Conservation (phyloP, 2,797 vertebrate genomes). For the Microchirus variegatus region DNA sequence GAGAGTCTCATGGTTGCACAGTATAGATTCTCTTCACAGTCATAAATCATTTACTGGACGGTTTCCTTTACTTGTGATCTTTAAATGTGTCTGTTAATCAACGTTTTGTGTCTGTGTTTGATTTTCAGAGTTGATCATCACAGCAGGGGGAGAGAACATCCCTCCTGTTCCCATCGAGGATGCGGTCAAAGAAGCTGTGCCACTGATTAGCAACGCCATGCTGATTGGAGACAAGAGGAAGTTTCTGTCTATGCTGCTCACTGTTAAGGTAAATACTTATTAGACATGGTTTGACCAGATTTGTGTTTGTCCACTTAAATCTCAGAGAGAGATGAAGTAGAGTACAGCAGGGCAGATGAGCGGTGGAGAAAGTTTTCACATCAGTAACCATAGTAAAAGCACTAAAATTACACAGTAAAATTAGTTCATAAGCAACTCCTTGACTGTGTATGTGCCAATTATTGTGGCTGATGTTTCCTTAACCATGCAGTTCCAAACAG, state of each 20-base stretch:
- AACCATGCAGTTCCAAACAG: too few species aligned
- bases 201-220: conserved; percentile 92
- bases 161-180: conserved; percentile 90
- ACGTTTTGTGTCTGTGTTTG: conserved; percentile 5
- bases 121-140: conserved; percentile 92
- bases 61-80: background rate
- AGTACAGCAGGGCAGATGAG: too few species aligned
- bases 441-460: too few species aligned
- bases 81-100: background rate
- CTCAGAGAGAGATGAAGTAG: background rate
- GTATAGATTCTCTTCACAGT: too few species aligned
- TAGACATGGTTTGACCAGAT: background rate
- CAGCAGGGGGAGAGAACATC: conserved; percentile 91
- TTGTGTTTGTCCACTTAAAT: background rate
- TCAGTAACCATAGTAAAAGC: too few species aligned
- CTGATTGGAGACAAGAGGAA: conserved; percentile 92
- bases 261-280: conserved; percentile 84
- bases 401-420: too few species aligned
- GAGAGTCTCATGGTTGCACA: too few species aligned
- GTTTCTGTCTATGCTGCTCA: conserved; percentile 91
- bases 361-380: too few species aligned
- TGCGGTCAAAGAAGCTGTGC: conserved; percentile 85
- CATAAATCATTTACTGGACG: background rate
- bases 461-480: too few species aligned
- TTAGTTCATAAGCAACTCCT: too few species aligned